Base-by-base conservation (phyloP, 2,888 invertebrate species). In the Phymatocera aterrima region DNA sequence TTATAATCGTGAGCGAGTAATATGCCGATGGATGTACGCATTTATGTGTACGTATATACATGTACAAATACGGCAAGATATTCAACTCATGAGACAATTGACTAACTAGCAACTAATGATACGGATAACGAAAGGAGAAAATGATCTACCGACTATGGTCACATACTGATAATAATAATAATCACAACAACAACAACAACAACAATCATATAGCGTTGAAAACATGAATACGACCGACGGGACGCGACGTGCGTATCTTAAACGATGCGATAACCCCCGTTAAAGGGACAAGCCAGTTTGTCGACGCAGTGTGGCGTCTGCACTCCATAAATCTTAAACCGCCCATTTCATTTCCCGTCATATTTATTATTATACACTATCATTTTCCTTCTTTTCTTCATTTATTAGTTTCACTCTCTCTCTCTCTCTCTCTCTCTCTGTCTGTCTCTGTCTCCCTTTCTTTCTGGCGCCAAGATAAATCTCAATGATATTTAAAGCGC, bases 61-160 rank as follows among this genome's bases (percentile, higher is more conserved):
- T n/a, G n/a, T n/a, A n/a, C n/a, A 43, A 18, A 6, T 15, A 18
- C 54, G 40, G 31, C 43, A 28, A 18, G 46, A 46, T 21, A 68
- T 21, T n/a, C 8, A 31, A 61, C n/a, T 12, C 15, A 77, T 48
- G 77, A 77, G 78, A 60, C 46, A 57, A 79, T 37, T n/a, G 79
- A 80, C 79, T 81, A 81, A 81, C 75, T 75, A 65, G 64, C 54
- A 80, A 80, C 79, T 81, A 78, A 80, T 81, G 78, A 68, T 40
- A 77, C 37, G 46, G 79, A 81, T 81, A 80, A 80, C 75, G 54
- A 43, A 70, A 57, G 24, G 43, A 57, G 37, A 68, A 54, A 5
- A 60, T 81, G 80, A 78, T 78, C 77, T 78, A 80, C 77, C 77
- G 54, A 46, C 48, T 37, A 2, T 10, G 5, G 43, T 43, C 65